Evolutionary conservation across 2,888 invertebrate species (phyloP), one percentile per base, ranked within the genome.

Genomic region (Glyphotaelius pellucidus): DNA sequence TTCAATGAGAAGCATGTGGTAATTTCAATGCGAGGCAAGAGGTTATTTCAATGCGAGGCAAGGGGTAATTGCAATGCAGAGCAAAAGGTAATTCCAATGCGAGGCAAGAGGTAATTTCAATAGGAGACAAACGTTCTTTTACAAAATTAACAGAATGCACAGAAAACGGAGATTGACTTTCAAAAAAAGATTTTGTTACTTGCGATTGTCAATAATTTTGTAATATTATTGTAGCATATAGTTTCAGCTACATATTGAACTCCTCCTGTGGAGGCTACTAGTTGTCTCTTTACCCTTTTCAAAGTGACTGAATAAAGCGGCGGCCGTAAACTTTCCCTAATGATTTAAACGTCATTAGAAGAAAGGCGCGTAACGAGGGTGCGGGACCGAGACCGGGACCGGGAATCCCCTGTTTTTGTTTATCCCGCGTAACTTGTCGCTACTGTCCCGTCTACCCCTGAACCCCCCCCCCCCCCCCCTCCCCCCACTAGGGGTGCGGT

Each of bases 331-430:
- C 90, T 92, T 93, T 93, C 91, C 91, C 91, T 92, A 93, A 93
- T 93, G 93, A 93, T 93, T 93, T 93, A 93, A 93, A 92, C 92
- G 93, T 93, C 93, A 93, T 93, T 93, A 93, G 93, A 93, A 93
- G 93, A 93, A 93, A 92, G 92, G 91, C 90, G 91, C 92, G 47
- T 93, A 93, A 93, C 93, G 92, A 93, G 93, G 93, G 93, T 92
- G 25, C 25, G 25, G 52, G 91, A 35, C 35, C 35, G 35, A 4
- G 35, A 35, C 2, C 4, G 35, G 42, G 38, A 38, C 89, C 38
- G 89, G 86, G 91, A 92, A 91, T 91, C 92, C 90, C 92, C 89
- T 92, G 93, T 93, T 93, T 93, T 93, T 93, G 93, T 93, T 93
- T 92, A 93, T 92, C 92, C 93, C 90, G 83, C 92, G 81, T 88